These are phyloP conservation scores for Vimba vimba DNA, from an alignment of 2,113 vertebrate species.

Conservation along the genomic window DNA sequence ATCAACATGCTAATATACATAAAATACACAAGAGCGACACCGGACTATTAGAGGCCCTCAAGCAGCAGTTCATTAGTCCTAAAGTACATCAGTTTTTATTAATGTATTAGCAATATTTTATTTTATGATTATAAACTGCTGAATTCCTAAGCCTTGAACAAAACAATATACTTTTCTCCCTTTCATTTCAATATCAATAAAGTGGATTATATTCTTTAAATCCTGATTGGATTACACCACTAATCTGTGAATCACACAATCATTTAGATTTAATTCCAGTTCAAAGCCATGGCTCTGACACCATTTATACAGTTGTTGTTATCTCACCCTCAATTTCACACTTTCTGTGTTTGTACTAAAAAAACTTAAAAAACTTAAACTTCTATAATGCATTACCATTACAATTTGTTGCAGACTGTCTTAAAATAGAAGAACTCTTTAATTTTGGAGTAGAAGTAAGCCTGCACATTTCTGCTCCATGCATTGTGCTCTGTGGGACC, in stretches of 20 bases:
- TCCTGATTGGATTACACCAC: slow-evolving; percentile 83
- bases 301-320: slow-evolving; percentile 28
- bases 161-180: slow-evolving; percentile 70
- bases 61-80: not conserved
- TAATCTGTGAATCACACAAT: slow-evolving; percentile 82
- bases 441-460: not conserved
- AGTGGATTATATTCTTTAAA: slow-evolving; percentile 78
- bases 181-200: slow-evolving; percentile 76
- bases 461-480: not conserved
- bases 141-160: not conserved
- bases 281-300: slow-evolving; percentile 55
- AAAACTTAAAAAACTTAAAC: not conserved
- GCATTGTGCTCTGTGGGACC: not conserved
- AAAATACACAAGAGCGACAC: not conserved
- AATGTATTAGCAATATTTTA: not conserved
- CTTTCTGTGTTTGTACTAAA: not conserved
- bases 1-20: not conserved
- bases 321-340: slow-evolving; percentile 6
- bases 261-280: slow-evolving; percentile 69
- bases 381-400: not conserved
- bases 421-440: not conserved
- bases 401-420: not conserved
- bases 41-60: not conserved
- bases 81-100: not conserved
- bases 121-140: not conserved